Conservation (phyloP, 2,888 invertebrate genomes). For the Drosophila quinaria region DNA sequence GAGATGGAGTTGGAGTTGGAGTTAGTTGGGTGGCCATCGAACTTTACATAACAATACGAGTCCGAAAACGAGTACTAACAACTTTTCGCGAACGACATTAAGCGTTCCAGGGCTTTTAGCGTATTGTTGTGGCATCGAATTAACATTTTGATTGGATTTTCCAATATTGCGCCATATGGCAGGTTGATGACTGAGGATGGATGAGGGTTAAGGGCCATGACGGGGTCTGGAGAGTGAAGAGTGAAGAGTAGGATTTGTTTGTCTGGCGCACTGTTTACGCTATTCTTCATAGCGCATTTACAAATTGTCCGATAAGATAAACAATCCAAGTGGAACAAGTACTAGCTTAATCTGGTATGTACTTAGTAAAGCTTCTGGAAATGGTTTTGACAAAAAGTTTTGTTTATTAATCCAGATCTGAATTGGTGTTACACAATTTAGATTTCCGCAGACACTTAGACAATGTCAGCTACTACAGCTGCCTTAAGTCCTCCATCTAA, state of each 20-base stretch:
- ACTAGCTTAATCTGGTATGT: neutral
- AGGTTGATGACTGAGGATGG: slow-evolving; percentile 24
- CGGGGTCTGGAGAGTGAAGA: neutral
- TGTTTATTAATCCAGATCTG: slow-evolving; percentile 44
- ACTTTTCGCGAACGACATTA: slow-evolving; percentile 38
- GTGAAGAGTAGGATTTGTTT: neutral
- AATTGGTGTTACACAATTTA: slow-evolving; percentile 2
- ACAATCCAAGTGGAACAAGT: neutral
- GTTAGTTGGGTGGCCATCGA: slow-evolving; percentile 17
- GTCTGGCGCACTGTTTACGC: slow-evolving; percentile 5
- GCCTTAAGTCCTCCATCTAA: neutral
- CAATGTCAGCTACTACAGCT: neutral
- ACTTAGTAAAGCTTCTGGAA: slow-evolving; percentile 1
- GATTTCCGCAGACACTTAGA: slow-evolving; percentile 6
- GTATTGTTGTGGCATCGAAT: slow-evolving; percentile 54
- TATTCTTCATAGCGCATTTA: slow-evolving; percentile 22
- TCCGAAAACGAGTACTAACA: slow-evolving; percentile 14
- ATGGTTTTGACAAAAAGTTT: slow-evolving; percentile 14
- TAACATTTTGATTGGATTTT: slow-evolving; percentile 82
- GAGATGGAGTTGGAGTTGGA: neutral
- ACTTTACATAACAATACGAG: slow-evolving; percentile 54
- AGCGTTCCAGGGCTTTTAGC: slow-evolving; percentile 38
- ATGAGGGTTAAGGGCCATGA: neutral
- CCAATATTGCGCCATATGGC: slow-evolving; percentile 79
- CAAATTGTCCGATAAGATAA: slow-evolving; percentile 63